Evolutionary conservation across 2,797 vertebrate genomes (phyloP), one percentile per base, ranked within the genome.

Genomic region (Danio choprae): DNA sequence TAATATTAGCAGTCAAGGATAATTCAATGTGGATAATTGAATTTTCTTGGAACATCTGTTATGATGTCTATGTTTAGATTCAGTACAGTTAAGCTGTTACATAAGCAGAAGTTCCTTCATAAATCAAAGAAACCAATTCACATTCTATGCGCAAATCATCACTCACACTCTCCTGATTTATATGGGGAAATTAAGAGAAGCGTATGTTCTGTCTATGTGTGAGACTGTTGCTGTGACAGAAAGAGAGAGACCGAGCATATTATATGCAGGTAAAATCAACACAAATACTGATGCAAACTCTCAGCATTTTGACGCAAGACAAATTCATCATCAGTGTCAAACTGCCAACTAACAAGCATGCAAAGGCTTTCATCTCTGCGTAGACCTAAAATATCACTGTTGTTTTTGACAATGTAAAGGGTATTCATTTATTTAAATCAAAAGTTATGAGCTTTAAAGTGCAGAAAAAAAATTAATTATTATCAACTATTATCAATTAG

Each of bases 41-140:
- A 59, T 77, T 68, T 48, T 67, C 38, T 43, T 56, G 38, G 18
- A 76, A 55, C 16, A 65, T 56, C 20, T 77, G 43, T 18, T 11
- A 67, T 36, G 51, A 58, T 77, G 64, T 59, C 64, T 58, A 36
- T 58, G 51, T 68, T 69, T 68, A 59, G 53, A 77, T 38, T 22
- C 15, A n/a, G 22, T 77, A 38, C 58, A 29, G 7, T 40, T 67
- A 55, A 13, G 7, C 10, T 41, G n/a, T 81, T 77, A 50, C n/a
- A 38, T 43, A 82, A 74, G 44, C 38, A 11, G 50, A 67, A 65
- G 51, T 63, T 65, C n/a, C 59, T 38, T 58, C 10, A 41, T 50
- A 62, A 62, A 71, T 59, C 41, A 68, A 68, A 77, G 4, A 7
- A 77, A 77, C 41, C 43, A 5, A 78, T 38, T 59, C n/a, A 51